Conservation (phyloP, 2,888 invertebrate species). For the Eretmocerus hayati region DNA sequence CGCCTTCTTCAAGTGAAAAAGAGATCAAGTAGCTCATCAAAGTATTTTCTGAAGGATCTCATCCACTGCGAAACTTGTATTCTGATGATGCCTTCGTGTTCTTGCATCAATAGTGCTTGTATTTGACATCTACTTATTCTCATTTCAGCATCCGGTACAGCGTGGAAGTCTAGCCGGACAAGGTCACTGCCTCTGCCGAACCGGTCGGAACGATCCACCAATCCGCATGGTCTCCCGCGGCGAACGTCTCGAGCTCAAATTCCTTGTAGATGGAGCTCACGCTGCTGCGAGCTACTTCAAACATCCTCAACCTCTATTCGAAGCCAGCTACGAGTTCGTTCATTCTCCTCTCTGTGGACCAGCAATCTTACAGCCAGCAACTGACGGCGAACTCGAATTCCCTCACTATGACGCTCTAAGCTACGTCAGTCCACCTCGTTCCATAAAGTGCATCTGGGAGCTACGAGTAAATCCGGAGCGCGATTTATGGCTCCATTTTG, state of each 20-base stretch:
- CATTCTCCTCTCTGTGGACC: conserved; percentile 85
- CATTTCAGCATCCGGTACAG: not conserved
- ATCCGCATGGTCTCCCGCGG: conserved; percentile 70
- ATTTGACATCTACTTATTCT: too few relatives aligned
- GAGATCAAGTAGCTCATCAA: too few relatives aligned
- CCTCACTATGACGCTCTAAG: conserved; percentile 74
- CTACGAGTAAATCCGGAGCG: conserved; percentile 73
- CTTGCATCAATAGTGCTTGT: too few relatives aligned
- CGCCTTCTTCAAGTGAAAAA: too few relatives aligned
- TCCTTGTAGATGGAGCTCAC: conserved; percentile 77
- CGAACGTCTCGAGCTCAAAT: conserved; percentile 72
- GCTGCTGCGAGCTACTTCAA: conserved; percentile 85
- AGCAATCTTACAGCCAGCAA: conserved; percentile 68
- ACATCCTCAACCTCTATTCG: conserved; percentile 74
- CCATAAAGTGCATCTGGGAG: conserved; percentile 70
- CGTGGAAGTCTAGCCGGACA: conserved; percentile 36
- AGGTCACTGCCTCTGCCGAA: conserved; percentile 65
- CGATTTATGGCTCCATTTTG: conserved; percentile 81
- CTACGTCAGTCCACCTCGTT: conserved; percentile 45
- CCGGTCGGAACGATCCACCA: conserved; percentile 53
- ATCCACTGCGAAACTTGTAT: too few relatives aligned
- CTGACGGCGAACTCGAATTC: conserved; percentile 82
- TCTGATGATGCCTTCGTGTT: too few relatives aligned
- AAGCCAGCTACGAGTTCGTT: conserved; percentile 82
- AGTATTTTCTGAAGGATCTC: too few relatives aligned